Percentiles rank a stretch among this genome's conserved stretches.
Evolutionary conservation across 2,888 invertebrate genomes (phyloP).

Genomic region (Ormyrus nitidulus): DNA sequence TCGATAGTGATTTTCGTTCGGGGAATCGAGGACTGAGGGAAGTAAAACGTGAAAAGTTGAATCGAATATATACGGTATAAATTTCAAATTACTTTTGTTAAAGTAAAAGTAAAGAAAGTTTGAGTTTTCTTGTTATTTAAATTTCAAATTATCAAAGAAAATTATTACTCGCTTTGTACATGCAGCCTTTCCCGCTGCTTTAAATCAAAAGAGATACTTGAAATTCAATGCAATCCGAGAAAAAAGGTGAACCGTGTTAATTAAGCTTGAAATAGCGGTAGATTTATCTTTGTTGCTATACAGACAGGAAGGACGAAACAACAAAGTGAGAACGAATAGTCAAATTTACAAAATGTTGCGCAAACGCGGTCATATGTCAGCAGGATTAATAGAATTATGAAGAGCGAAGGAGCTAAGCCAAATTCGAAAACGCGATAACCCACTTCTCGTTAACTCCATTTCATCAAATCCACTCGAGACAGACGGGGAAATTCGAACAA

Average conservation of each 20-base stretch:
- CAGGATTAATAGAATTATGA: no score
- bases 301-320: no score
- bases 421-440: no score
- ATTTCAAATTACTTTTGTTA: slow-evolving; percentile 11
- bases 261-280: slow-evolving; percentile 7
- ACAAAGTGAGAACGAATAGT: no score
- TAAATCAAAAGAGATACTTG: slow-evolving; percentile 26
- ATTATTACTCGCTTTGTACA: slow-evolving; percentile 6
- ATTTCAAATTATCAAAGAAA: slow-evolving; percentile 12
- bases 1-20: neutral
- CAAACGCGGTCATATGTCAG: no score
- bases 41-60: no score
- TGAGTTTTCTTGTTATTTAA: slow-evolving; percentile 14
- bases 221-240: slow-evolving; percentile 26
- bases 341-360: no score
- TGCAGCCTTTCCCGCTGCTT: slow-evolving; percentile 2
- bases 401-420: no score
- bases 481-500: no score
- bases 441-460: no score
- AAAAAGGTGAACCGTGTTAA: slow-evolving; percentile 43
- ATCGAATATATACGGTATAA: neutral
- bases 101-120: slow-evolving; percentile 4
- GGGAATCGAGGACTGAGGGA: no score
- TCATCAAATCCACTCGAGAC: no score
- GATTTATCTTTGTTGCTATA: slow-evolving; percentile 26